These are phyloP conservation scores for Eublepharis macularius DNA, from an alignment of 2,113 vertebrate species.

Conservation along the genomic window DNA sequence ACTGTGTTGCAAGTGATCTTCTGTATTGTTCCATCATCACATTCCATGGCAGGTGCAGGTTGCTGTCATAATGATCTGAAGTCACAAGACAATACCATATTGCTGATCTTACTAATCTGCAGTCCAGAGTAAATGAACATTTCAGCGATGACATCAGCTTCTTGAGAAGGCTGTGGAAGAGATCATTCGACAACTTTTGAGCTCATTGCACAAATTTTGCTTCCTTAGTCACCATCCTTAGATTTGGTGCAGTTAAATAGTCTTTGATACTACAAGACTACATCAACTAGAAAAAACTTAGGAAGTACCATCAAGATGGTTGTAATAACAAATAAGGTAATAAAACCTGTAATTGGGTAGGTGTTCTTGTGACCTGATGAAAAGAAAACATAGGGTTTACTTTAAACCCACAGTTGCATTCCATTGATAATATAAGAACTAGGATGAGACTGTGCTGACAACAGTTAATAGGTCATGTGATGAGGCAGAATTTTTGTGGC, in stretches of 20 bases:
- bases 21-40: too few species aligned
- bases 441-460: background rate
- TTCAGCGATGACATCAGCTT: too few species aligned
- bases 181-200: background rate
- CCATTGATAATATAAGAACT: background rate
- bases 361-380: slow-evolving; percentile 43
- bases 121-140: too few species aligned
- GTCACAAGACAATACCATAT: too few species aligned
- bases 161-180: background rate
- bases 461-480: too few species aligned
- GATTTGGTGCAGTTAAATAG: slow-evolving; percentile 49
- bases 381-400: slow-evolving; percentile 47
- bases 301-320: slow-evolving; percentile 45
- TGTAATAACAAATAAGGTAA: slow-evolving; percentile 53
- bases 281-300: slow-evolving; percentile 69
- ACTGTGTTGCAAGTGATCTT: too few species aligned
- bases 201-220: background rate
- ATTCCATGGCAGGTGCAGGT: too few species aligned
- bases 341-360: slow-evolving; percentile 55
- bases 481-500: too few species aligned
- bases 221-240: slow-evolving; percentile 70
- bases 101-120: too few species aligned
- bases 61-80: too few species aligned
- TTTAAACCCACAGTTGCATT: background rate
- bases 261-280: slow-evolving; percentile 62